Evolutionary conservation across 2,113 vertebrate species (phyloP).

Genomic region (Caracal caracal): DNA sequence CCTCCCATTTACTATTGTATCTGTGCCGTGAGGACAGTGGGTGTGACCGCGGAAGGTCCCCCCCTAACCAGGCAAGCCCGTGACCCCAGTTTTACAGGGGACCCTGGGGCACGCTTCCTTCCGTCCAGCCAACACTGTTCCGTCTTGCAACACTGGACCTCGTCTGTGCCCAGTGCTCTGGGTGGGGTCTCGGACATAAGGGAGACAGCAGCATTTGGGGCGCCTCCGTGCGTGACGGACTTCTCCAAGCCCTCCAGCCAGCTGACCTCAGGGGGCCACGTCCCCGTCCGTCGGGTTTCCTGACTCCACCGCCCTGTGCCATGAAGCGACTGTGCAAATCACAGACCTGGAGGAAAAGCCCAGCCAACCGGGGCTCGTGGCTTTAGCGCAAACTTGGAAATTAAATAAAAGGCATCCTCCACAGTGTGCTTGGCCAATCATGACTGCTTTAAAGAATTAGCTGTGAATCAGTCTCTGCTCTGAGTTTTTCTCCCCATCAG

Average conservation of each 20-base stretch:
- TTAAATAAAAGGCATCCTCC: background rate
- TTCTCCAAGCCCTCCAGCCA: background rate
- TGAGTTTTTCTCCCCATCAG: slow-evolving; percentile 7
- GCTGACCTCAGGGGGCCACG: accelerated
- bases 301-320: accelerated
- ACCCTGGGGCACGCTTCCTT: accelerated
- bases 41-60: accelerated
- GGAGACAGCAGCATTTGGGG: background rate
- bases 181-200: accelerated
- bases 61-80: too few relatives aligned
- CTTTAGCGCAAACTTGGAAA: background rate
- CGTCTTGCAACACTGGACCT: background rate
- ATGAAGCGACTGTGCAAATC: accelerated
- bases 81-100: too few relatives aligned
- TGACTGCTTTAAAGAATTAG: background rate
- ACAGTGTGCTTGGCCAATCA: background rate
- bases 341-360: too few relatives aligned
- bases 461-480: slow-evolving; percentile 3
- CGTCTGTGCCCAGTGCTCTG: accelerated
- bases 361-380: accelerated
- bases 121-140: too few relatives aligned
- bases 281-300: accelerated
- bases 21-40: accelerated
- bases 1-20: accelerated
- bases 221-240: accelerated